Percentiles rank a stretch among this genome's conserved stretches.
These are phyloP conservation scores for Passer domesticus DNA, from an alignment of 2,113 vertebrate genomes.

Conservation along the genomic window DNA sequence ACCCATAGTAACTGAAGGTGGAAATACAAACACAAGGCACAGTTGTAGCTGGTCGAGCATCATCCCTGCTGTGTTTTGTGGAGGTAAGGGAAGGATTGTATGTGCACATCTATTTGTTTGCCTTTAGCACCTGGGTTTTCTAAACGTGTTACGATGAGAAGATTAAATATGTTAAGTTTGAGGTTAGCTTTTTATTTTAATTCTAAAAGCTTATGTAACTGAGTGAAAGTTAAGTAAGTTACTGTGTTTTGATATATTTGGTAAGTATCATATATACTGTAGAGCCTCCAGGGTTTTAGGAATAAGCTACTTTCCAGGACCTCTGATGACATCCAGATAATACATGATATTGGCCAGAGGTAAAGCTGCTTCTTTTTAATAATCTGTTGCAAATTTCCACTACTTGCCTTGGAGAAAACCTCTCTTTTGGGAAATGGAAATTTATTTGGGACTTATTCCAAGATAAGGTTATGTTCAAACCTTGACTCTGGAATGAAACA, in stretches of 20 bases:
- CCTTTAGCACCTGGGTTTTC: background rate
- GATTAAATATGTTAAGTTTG: background rate
- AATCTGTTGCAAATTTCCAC: conserved; percentile 57
- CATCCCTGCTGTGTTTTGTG: background rate
- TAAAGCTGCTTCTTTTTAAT: conserved; percentile 53
- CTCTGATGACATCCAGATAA: conserved; percentile 60
- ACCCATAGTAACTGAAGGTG: background rate
- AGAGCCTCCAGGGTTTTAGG: conserved; percentile 24
- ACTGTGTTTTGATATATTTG: background rate
- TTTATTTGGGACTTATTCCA: conserved; percentile 51
- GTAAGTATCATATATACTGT: background rate
- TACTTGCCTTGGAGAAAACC: conserved; percentile 52
- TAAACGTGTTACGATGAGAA: background rate
- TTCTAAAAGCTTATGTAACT: background rate
- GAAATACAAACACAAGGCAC: background rate
- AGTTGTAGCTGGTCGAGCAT: background rate
- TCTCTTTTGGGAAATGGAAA: conserved; percentile 47
- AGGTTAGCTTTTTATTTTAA: rapidly evolving
- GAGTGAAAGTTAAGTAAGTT: conserved; percentile 3
- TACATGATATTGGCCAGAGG: conserved; percentile 55
- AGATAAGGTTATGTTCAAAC: conserved; percentile 11
- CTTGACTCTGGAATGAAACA: conserved; percentile 29
- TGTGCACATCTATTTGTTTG: background rate
- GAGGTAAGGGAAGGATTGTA: background rate
- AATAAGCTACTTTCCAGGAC: conserved; percentile 61